Evolutionary conservation across 1,140 invertebrate genomes (phyloP).

Genomic region (Sarcophaga bullata): DNA sequence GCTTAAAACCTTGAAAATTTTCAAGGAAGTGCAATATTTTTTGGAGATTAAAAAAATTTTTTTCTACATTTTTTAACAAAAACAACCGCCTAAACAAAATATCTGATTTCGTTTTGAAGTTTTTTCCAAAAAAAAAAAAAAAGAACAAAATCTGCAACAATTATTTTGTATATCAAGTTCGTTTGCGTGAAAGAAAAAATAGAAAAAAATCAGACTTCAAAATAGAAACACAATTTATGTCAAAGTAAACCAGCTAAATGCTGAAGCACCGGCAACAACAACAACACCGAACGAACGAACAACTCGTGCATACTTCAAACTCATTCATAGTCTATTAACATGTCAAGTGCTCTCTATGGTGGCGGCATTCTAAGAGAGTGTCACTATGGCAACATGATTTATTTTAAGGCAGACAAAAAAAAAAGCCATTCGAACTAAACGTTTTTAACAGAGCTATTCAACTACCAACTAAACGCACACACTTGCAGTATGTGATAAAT

Average conservation of each 20-base stretch:
- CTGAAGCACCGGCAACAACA: background rate
- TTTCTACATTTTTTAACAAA: background rate
- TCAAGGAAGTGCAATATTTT: no score
- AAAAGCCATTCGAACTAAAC: no score
- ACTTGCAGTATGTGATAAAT: no score
- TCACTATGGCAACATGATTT: background rate
- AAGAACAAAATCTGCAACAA: no score
- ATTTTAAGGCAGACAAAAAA: background rate
- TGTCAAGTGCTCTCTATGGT: background rate
- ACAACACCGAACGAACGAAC: no score
- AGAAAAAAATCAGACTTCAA: no score
- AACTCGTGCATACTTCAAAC: background rate
- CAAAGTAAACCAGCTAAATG: slow-evolving; percentile 11
- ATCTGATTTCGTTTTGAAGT: background rate
- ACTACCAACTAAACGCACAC: no score
- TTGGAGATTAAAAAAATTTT: no score
- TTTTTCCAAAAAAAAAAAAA: no score
- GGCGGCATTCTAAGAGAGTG: slow-evolving; percentile 1
- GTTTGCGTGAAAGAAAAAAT: background rate
- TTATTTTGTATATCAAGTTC: slow-evolving; percentile 15
- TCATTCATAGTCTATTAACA: slow-evolving; percentile 21
- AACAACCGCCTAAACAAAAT: background rate
- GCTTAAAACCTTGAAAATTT: no score
- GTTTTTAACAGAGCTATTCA: no score
- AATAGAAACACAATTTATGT: background rate